Base-by-base conservation (phyloP, 2,113 vertebrate species). In the Hassar affinis region DNA sequence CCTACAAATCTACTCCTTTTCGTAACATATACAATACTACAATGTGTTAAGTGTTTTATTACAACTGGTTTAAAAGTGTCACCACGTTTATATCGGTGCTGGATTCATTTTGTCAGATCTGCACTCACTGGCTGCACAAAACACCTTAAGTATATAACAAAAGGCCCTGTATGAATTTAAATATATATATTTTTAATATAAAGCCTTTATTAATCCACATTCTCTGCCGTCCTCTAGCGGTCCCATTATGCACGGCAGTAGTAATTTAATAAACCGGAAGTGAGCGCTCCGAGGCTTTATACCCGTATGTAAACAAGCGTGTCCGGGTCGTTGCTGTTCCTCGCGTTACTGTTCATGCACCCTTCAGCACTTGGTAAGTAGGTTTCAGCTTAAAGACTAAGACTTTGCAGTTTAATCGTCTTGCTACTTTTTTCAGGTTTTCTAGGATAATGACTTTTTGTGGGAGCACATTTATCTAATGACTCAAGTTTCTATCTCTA, bases 261-360 rank as follows among this genome's bases (percentile, higher is more conserved):
- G 38, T 80, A 25, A 6, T 54, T 56, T 27, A 11, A 17, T 4
- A 56, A 66, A 33, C 47, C 74, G 74, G 74, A 56, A 56, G 74
- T 77, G 14, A n/a, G n/a, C 25, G 27, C 1, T n/a, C 2, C 0
- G 1, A 42, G 7, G 72, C 10, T 45, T 14, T 4, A 27, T 52
- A 76, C 14, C 82, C 22, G 52, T 17, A 72, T 20, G 14, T 62
- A 86, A 86, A 79, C 61, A 82, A 68, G 62, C 76, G 80, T 22
- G 22, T 11, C 1, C 0, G 17, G 9, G 56, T 45, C 54, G 80
- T 56, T 77, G 33, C 27, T 47, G 6, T 54, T 77, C 30, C 2
- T 38, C 1, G 20, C 25, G 10, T 1, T 77, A 15, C 3, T 35
- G 10, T 52, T 33, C 49, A 20, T 52, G n/a, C 25, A n/a, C 22